Conservation (phyloP, 2,113 vertebrate genomes). For the Excalfactoria chinensis region DNA sequence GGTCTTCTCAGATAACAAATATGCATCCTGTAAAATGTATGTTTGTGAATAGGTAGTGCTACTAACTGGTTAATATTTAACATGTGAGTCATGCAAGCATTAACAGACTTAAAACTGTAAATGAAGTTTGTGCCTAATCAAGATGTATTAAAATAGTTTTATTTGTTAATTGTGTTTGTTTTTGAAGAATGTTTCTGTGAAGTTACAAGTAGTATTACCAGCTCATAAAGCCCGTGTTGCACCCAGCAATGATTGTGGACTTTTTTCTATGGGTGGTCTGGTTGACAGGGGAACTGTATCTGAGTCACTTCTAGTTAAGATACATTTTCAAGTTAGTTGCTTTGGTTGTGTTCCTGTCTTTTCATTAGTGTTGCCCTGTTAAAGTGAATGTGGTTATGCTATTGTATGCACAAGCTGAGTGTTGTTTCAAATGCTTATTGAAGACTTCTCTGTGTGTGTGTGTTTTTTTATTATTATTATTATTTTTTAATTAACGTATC, state of each 20-base stretch:
- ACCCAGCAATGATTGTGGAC: background rate
- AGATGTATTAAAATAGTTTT: background rate
- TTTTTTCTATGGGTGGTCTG: fast-evolving
- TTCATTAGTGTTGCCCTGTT: background rate
- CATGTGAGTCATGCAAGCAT: background rate
- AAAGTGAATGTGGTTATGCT: background rate
- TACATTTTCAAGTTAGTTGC: background rate
- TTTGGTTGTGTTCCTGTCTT: background rate
- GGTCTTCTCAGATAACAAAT: background rate
- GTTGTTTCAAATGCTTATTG: background rate
- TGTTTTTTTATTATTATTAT: no score
- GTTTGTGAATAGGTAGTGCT: background rate
- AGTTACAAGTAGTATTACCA: background rate
- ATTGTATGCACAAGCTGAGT: background rate
- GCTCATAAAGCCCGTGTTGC: background rate
- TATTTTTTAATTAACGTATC: background rate
- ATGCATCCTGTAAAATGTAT: fast-evolving
- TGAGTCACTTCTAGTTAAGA: background rate
- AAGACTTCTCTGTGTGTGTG: background rate
- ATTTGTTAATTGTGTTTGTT: fast-evolving
- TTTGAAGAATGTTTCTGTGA: background rate
- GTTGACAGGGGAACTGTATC: background rate
- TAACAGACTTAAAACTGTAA: background rate
- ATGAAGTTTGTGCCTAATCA: background rate
- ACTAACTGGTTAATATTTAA: background rate